These are phyloP conservation scores for Mus pahari DNA, from an alignment of 2,113 vertebrate genomes.

Conservation along the genomic window DNA sequence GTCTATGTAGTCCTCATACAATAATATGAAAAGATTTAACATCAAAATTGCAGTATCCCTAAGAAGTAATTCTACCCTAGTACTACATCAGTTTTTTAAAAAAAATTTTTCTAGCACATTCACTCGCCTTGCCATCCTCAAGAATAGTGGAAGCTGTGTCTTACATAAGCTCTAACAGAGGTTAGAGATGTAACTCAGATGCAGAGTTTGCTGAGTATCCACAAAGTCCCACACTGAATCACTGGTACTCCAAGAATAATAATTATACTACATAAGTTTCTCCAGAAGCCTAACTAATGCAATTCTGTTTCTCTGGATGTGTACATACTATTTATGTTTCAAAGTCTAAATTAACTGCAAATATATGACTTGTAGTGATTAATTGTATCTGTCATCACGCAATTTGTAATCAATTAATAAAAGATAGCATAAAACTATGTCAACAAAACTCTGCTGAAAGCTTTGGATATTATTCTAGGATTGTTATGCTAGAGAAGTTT, in stretches of 20 bases:
- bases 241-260: no score
- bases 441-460: background rate
- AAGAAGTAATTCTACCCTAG: background rate
- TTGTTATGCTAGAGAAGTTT: background rate
- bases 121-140: background rate
- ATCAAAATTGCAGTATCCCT: background rate
- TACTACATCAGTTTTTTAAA: background rate
- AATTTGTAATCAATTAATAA: conserved; percentile 6
- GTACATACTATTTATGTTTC: background rate
- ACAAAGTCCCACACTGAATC: background rate
- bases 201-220: background rate
- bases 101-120: background rate
- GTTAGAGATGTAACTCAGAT: background rate
- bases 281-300: background rate
- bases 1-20: background rate
- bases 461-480: background rate
- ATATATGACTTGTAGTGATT: background rate
- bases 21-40: conserved; percentile 4
- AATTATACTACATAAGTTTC: background rate
- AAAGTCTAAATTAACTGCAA: background rate
- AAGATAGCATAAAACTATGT: background rate
- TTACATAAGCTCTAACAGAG: background rate
- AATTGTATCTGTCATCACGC: background rate
- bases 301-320: background rate
- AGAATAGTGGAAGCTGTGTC: background rate